These are phyloP conservation scores for Nothoprocta pentlandii DNA, from an alignment of 2,113 vertebrate species.

Conservation along the genomic window DNA sequence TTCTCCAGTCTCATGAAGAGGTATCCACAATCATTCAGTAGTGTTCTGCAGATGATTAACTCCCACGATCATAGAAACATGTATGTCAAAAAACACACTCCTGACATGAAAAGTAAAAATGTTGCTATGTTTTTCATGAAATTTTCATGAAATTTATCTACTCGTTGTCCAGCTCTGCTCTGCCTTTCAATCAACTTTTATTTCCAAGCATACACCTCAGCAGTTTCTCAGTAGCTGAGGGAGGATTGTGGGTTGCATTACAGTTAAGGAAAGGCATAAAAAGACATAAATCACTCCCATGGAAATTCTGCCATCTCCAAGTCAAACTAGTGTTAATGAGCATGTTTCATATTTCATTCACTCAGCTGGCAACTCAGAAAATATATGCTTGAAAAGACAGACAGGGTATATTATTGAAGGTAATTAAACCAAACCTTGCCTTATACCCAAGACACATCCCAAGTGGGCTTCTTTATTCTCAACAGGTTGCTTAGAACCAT, in stretches of 20 bases:
- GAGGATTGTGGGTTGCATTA: slow-evolving; percentile 35
- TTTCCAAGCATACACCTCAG: slow-evolving; percentile 75
- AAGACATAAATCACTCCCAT: slow-evolving; percentile 73
- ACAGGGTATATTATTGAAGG: slow-evolving; percentile 24
- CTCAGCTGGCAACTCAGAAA: slow-evolving; percentile 65
- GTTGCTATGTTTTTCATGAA: slow-evolving; percentile 17
- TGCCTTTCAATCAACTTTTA: slow-evolving; percentile 67
- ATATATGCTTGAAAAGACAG: slow-evolving; percentile 13
- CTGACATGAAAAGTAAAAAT: slow-evolving; percentile 15
- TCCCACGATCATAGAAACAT: slow-evolving; percentile 33
- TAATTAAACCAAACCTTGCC: background rate
- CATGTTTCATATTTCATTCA: slow-evolving; percentile 65
- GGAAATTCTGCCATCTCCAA: slow-evolving; percentile 75
- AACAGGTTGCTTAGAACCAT: background rate
- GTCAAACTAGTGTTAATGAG: slow-evolving; percentile 74
- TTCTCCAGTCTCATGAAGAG: background rate
- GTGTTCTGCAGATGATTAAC: slow-evolving; percentile 39
- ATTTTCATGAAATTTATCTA: slow-evolving; percentile 17
- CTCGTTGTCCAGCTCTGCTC: slow-evolving; percentile 52
- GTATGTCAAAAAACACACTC: slow-evolving; percentile 30
- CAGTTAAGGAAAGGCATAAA: slow-evolving; percentile 69
- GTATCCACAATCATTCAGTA: background rate
- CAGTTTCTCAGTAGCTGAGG: slow-evolving; percentile 57
- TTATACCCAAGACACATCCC: background rate
- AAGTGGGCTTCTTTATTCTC: background rate